A percentile compares a stretch with the other conserved stretches of the same genome.
Conservation (phyloP, 2,113 vertebrate species). For the Trochalopteron elliotii region DNA sequence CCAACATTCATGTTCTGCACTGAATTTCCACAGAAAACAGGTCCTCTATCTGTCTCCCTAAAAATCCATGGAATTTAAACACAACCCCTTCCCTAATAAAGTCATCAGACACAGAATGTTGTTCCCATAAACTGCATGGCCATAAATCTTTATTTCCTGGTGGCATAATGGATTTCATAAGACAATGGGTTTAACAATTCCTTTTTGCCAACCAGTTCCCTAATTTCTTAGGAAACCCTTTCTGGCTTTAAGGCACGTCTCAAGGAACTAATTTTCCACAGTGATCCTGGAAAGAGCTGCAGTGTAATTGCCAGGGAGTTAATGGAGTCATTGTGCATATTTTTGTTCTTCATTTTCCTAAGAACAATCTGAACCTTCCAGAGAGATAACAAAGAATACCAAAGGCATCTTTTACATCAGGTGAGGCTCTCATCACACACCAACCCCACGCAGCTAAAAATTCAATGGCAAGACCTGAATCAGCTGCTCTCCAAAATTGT, state of each 20-base stretch:
- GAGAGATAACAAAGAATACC: neutral
- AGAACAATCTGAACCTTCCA: neutral
- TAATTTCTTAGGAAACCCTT: slow-evolving; percentile 4
- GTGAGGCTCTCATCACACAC: neutral
- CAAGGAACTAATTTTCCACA: slow-evolving; percentile 3
- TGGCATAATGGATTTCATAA: neutral
- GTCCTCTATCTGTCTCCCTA: rapidly evolving
- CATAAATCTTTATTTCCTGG: neutral
- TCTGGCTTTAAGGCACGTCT: neutral
- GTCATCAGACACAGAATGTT: neutral
- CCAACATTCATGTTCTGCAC: neutral
- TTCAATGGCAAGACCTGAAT: neutral
- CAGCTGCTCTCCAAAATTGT: neutral
- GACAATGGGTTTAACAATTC: neutral
- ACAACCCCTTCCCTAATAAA: neutral
- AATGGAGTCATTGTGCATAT: neutral
- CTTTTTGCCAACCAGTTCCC: neutral
- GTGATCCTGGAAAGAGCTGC: neutral
- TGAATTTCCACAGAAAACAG: neutral
- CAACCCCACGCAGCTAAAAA: neutral
- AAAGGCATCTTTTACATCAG: neutral
- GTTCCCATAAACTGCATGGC: neutral
- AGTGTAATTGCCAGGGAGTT: neutral
- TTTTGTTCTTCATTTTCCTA: slow-evolving; percentile 16
- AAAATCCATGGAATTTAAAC: neutral